Percentiles rank a stretch among this genome's conserved stretches.
These are phyloP conservation scores for Ptilonorhynchus violaceus DNA, from an alignment of 2,113 vertebrate genomes.

Conservation along the genomic window DNA sequence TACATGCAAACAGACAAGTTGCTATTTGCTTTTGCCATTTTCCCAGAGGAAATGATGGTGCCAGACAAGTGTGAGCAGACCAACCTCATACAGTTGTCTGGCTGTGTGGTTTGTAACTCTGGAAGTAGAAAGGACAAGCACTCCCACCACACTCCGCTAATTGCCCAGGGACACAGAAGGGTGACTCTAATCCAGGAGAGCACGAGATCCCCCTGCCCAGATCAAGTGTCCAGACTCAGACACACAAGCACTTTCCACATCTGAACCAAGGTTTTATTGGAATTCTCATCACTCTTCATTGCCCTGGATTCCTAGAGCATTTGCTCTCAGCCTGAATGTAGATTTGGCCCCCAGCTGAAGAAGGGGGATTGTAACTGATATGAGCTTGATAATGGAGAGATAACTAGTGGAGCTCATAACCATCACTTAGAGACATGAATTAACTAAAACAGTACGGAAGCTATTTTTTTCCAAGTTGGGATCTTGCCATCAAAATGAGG, in stretches of 20 bases:
- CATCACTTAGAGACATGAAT: neutral
- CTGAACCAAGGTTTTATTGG: neutral
- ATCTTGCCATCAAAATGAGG: neutral
- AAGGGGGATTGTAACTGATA: neutral
- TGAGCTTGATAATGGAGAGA: neutral
- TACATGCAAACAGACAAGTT: constrained; percentile 45
- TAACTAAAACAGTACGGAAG: neutral
- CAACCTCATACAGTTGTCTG: neutral
- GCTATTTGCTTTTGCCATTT: constrained; percentile 49
- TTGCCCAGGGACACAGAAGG: neutral
- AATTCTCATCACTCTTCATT: neutral
- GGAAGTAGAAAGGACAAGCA: neutral
- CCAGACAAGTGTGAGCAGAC: constrained; percentile 54
- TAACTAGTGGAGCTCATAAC: neutral
- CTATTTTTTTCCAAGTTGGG: neutral
- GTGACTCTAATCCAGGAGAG: neutral
- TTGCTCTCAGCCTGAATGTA: neutral
- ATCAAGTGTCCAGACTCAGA: neutral
- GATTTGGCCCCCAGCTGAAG: neutral
- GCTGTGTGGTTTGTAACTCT: neutral
- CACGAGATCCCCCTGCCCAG: neutral
- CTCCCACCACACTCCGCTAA: neutral
- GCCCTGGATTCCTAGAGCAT: neutral
- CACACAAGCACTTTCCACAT: neutral
- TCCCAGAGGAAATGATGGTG: constrained; percentile 54